Evolutionary conservation across 1,140 invertebrate species (phyloP).

Genomic region (Caerostris darwini): DNA sequence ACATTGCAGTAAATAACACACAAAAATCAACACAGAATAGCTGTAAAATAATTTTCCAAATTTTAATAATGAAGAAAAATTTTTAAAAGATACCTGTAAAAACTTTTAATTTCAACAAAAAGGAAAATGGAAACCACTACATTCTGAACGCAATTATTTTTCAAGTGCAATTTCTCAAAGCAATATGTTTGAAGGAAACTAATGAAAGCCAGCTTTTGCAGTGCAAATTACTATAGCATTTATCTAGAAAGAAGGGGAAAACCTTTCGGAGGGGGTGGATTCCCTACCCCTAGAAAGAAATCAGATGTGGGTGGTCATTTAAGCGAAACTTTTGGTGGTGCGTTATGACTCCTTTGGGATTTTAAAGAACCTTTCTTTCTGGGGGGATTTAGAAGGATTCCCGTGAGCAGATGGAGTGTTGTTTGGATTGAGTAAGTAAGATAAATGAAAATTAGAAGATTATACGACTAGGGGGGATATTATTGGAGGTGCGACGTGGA

Average conservation of each 20-base stretch:
- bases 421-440: slow-evolving; percentile 36
- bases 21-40: no score
- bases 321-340: not conserved
- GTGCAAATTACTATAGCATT: not conserved
- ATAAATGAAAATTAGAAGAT: slow-evolving; percentile 39
- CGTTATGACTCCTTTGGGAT: slow-evolving; percentile 31
- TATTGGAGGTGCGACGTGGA: not conserved
- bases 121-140: not conserved
- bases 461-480: slow-evolving; percentile 13
- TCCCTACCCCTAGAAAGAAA: not conserved
- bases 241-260: not conserved
- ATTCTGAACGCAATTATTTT: slow-evolving; percentile 30
- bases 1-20: no score
- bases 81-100: no score
- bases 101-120: not conserved
- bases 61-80: no score
- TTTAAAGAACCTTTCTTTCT: not conserved
- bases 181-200: slow-evolving; percentile 25
- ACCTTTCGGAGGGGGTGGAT: not conserved
- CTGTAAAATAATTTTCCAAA: no score
- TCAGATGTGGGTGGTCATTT: slow-evolving; percentile 11
- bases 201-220: not conserved
- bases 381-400: slow-evolving; percentile 18
- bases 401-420: not conserved
- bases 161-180: slow-evolving; percentile 2